Conservation (phyloP, 2,113 vertebrate genomes). For the Myotis lucifugus region DNA sequence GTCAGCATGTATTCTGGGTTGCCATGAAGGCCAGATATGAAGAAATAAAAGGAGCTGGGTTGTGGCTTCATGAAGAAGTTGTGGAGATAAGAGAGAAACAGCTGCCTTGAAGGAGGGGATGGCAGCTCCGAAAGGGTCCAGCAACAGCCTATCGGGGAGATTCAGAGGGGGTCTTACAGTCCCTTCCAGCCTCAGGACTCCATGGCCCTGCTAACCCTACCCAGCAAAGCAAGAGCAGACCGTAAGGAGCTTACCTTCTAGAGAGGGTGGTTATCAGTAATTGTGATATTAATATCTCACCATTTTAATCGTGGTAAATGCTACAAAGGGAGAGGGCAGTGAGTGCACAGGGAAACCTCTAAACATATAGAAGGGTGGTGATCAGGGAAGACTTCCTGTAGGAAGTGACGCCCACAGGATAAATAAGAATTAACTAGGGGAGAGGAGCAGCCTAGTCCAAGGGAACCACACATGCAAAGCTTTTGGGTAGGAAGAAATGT, state of each 20-base stretch:
- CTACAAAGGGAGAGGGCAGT: not conserved
- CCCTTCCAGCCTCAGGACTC: not conserved
- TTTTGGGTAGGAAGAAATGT: not conserved
- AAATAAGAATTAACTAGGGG: not conserved
- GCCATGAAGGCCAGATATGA: not conserved
- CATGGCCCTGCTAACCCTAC: not conserved
- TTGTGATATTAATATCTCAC: not conserved
- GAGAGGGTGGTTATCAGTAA: not conserved
- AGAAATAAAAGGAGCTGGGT: not conserved
- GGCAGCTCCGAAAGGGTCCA: too few species aligned
- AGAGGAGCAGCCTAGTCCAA: not conserved
- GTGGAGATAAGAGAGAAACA: not conserved
- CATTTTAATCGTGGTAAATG: not conserved
- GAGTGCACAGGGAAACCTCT: not conserved
- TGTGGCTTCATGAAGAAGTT: not conserved
- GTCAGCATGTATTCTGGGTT: not conserved
- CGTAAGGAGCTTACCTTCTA: not conserved
- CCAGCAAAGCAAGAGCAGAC: not conserved
- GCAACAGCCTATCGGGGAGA: not conserved
- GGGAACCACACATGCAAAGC: not conserved
- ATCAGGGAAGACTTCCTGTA: constrained; percentile 19
- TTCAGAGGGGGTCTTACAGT: not conserved
- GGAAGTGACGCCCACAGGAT: not conserved
- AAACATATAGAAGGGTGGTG: not conserved
- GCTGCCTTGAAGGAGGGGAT: not conserved